Conservation (phyloP, 1,140 invertebrate species). For the Drepana arcuata region DNA sequence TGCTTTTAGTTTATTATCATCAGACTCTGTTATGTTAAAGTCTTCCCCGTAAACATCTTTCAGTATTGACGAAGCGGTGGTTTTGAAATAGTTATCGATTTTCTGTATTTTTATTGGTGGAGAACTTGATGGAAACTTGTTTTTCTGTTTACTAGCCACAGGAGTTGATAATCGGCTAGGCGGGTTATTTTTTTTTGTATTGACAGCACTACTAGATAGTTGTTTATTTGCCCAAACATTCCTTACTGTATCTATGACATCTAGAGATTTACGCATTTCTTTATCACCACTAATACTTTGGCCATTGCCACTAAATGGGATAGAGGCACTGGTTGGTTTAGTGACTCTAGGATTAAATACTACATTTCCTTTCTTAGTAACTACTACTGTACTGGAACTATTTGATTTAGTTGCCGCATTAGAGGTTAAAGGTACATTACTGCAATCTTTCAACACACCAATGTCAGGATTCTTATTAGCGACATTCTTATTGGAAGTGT, state of each 20-base stretch:
- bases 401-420: slow-evolving; percentile 31
- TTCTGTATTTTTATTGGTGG: slow-evolving; percentile 53
- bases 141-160: slow-evolving; percentile 40
- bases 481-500: slow-evolving; percentile 20
- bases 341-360: slow-evolving; percentile 24
- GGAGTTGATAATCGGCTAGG: no score
- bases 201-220: slow-evolving; percentile 14
- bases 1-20: slow-evolving; percentile 29
- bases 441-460: slow-evolving; percentile 34
- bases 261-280: slow-evolving; percentile 17
- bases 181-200: slow-evolving; percentile 11
- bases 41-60: slow-evolving; percentile 57
- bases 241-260: slow-evolving; percentile 56
- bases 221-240: slow-evolving; percentile 72
- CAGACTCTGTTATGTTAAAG: slow-evolving; percentile 30
- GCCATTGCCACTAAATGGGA: slow-evolving; percentile 21
- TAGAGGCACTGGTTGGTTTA: slow-evolving; percentile 12
- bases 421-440: slow-evolving; percentile 14
- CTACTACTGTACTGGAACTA: slow-evolving; percentile 31
- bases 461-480: slow-evolving; percentile 14
- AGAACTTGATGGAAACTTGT: slow-evolving; percentile 11
- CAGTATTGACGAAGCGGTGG: slow-evolving; percentile 24
- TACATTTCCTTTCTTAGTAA: slow-evolving; percentile 38
- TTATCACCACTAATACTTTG: slow-evolving; percentile 10
- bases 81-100: slow-evolving; percentile 54